These are phyloP conservation scores for Periplaneta americana DNA, from an alignment of 1,140 invertebrate species.

Conservation along the genomic window DNA sequence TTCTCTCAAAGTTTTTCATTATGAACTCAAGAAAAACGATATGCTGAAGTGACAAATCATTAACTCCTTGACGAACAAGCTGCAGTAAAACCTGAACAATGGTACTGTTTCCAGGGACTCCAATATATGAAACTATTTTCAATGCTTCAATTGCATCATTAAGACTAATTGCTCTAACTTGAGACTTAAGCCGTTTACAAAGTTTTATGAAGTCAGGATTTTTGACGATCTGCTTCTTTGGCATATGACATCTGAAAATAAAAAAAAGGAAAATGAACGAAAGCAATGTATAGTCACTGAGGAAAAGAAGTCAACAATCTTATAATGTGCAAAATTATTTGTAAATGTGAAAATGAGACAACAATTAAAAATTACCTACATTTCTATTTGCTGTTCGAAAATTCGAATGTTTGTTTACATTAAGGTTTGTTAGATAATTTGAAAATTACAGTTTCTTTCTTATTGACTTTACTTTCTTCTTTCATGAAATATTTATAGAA, in stretches of 20 bases:
- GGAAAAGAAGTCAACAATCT: too few species aligned
- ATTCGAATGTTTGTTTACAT: too few species aligned
- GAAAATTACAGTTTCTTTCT: too few species aligned
- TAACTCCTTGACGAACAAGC: conserved; percentile 50
- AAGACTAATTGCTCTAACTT: conserved; percentile 42
- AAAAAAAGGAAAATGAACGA: conserved; percentile 2
- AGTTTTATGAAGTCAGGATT: conserved; percentile 39
- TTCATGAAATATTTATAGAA: too few species aligned
- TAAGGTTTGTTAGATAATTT: too few species aligned
- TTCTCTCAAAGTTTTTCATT: conserved; percentile 37
- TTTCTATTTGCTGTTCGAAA: too few species aligned
- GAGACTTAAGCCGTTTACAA: conserved; percentile 42
- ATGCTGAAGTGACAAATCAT: conserved; percentile 48
- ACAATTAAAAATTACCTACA: too few species aligned
- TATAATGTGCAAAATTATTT: too few species aligned
- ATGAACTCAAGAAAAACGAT: conserved; percentile 54
- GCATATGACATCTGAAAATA: conserved; percentile 21
- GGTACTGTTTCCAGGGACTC: conserved; percentile 44
- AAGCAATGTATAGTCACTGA: too few species aligned
- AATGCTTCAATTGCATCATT: conserved; percentile 47
- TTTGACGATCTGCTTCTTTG: conserved; percentile 26
- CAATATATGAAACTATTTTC: conserved; percentile 48
- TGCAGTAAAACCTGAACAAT: conserved; percentile 55
- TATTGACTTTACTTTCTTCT: too few species aligned
- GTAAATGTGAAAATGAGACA: too few species aligned